Percentiles rank a stretch among this genome's conserved stretches.
These are phyloP conservation scores for Phalacrocorax aristotelis DNA, from an alignment of 2,113 vertebrate genomes.

Conservation along the genomic window DNA sequence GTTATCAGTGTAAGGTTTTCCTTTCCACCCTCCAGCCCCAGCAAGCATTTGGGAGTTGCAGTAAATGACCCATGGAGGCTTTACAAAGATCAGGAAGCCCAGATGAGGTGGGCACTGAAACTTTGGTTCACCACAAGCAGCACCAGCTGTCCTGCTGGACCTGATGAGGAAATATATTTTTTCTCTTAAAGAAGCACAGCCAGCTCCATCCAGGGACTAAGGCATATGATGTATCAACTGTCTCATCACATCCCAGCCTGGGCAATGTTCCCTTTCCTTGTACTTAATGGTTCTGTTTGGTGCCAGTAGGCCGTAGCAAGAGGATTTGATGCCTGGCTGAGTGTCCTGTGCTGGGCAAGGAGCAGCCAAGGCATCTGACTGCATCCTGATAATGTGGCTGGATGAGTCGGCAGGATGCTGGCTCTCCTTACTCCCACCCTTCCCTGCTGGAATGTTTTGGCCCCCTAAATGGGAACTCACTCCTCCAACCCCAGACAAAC, in stretches of 20 bases:
- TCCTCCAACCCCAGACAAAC: not conserved
- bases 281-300: conserved; percentile 11
- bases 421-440: not conserved
- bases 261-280: not conserved
- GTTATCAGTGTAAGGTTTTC: not conserved
- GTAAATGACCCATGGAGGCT: not conserved
- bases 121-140: not conserved
- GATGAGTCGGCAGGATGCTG: not conserved
- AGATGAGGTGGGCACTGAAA: not conserved
- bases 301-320: not conserved
- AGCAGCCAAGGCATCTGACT: not conserved
- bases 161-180: not conserved
- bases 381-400: rapidly evolving
- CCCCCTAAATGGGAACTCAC: not conserved
- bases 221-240: not conserved
- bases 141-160: not conserved
- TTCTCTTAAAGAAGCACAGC: not conserved
- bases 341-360: not conserved
- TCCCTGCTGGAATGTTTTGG: not conserved
- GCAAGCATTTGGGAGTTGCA: not conserved
- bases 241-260: not conserved
- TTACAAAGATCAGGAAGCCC: not conserved
- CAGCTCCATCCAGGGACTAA: not conserved
- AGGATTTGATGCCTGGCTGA: conserved; percentile 7
- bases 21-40: not conserved